Evolutionary conservation across 2,113 vertebrate genomes (phyloP).

Genomic region (Tachysurus vachellii): DNA sequence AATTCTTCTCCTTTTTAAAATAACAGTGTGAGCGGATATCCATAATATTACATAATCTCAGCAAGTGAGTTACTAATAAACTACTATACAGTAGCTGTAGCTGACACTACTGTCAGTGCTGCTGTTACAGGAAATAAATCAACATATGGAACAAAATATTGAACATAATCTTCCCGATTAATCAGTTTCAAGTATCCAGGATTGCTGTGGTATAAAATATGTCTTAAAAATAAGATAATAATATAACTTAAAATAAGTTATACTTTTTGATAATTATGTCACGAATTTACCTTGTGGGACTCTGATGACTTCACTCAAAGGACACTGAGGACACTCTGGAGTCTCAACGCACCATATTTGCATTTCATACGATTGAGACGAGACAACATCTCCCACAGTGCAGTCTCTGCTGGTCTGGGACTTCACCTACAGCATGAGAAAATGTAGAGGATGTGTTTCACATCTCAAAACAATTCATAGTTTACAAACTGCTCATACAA

Average conservation of each 20-base stretch:
- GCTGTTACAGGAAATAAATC: not conserved
- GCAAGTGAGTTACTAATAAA: not conserved
- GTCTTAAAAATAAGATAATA: too few species aligned
- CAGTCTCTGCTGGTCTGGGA: not conserved
- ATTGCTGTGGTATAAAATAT: not conserved
- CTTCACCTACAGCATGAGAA: slow-evolving; percentile 18
- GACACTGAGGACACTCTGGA: slow-evolving; percentile 54
- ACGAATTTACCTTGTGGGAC: slow-evolving; percentile 63
- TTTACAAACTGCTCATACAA: not conserved
- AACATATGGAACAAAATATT: not conserved
- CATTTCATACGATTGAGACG: slow-evolving; percentile 59
- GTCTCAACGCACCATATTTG: slow-evolving; percentile 61
- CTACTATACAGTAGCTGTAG: not conserved
- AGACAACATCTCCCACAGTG: slow-evolving; percentile 48
- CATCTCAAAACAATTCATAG: not conserved
- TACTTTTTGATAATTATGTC: not conserved
- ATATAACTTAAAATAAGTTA: not conserved
- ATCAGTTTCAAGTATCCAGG: not conserved
- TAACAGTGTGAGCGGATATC: not conserved
- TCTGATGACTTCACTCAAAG: slow-evolving; percentile 53
- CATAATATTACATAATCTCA: not conserved
- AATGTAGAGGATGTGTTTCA: not conserved
- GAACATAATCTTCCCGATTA: not conserved
- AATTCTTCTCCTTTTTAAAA: too few species aligned
- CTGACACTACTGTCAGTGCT: not conserved